These are phyloP conservation scores for Paedocypris sp. DNA, from an alignment of 2,113 vertebrate species.

Conservation along the genomic window DNA sequence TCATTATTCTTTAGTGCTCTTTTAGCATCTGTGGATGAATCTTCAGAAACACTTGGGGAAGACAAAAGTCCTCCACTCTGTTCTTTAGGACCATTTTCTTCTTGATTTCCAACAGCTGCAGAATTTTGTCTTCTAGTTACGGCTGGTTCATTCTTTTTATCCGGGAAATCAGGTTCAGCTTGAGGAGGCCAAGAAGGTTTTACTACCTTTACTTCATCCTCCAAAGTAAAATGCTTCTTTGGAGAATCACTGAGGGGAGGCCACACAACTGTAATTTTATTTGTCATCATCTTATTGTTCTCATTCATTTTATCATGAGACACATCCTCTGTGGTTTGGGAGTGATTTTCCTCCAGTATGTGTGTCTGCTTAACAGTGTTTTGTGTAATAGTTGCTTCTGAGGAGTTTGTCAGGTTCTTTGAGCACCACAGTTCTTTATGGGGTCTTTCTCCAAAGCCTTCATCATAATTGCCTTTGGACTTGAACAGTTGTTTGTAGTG, in stretches of 20 bases:
- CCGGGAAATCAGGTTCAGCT: constrained; percentile 26
- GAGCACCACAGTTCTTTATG: constrained; percentile 80
- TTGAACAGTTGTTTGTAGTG: constrained; percentile 97
- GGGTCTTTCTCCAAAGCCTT: constrained; percentile 91
- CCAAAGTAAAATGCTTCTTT: constrained; percentile 64
- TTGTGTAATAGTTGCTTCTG: constrained; percentile 41
- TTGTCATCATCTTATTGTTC: constrained; percentile 57
- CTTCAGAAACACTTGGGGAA: not conserved
- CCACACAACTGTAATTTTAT: constrained; percentile 84
- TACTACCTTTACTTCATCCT: constrained; percentile 69
- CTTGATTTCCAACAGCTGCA: constrained; percentile 34
- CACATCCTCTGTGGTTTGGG: constrained; percentile 17
- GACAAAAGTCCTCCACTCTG: constrained; percentile 9
- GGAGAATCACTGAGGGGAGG: constrained; percentile 69
- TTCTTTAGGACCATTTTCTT: constrained; percentile 42
- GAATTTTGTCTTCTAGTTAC: constrained; percentile 12
- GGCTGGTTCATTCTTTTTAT: constrained; percentile 23
- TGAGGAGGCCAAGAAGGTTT: constrained; percentile 83
- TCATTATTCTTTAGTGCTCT: constrained; percentile 5
- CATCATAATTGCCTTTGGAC: constrained; percentile 96
- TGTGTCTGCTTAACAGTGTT: constrained; percentile 31
- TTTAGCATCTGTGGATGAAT: not conserved
- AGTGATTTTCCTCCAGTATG: constrained; percentile 17
- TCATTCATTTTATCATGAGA: constrained; percentile 39
- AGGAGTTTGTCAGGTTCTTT: constrained; percentile 55